Evolutionary conservation across 2,888 invertebrate species (phyloP).

Genomic region (Cephus pygmeus): DNA sequence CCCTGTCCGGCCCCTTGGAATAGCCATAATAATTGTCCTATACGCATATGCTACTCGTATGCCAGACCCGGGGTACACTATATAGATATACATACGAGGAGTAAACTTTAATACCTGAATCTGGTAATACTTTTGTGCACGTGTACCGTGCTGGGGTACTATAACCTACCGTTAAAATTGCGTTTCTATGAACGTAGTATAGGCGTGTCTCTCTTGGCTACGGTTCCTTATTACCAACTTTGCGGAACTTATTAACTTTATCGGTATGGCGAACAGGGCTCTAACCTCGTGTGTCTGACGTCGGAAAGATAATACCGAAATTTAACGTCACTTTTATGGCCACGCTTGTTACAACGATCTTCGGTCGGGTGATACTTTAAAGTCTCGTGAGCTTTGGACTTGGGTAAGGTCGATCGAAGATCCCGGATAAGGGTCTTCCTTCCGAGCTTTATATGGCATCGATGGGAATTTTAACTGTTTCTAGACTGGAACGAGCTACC

Average conservation of each 20-base stretch:
- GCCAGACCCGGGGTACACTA: background rate
- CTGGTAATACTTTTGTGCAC: background rate
- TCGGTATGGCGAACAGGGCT: background rate
- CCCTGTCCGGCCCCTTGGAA: background rate
- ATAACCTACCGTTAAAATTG: background rate
- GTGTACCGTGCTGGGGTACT: background rate
- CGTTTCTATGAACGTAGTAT: background rate
- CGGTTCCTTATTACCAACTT: background rate
- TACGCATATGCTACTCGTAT: background rate
- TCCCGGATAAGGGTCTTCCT: background rate
- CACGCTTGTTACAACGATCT: background rate
- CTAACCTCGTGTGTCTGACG: background rate
- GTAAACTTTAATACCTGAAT: background rate
- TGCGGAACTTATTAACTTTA: background rate
- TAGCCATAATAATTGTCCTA: background rate
- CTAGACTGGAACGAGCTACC: background rate
- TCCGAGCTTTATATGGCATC: background rate
- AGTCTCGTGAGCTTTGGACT: background rate
- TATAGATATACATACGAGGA: background rate
- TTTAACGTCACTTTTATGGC: background rate
- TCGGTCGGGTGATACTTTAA: background rate
- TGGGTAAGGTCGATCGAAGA: background rate
- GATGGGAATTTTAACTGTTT: background rate
- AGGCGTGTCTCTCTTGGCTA: background rate
- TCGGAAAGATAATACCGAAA: background rate